phyloP scores from a whole-genome alignment of 2,113 vertebrate species.

The Progne subis region DNA sequence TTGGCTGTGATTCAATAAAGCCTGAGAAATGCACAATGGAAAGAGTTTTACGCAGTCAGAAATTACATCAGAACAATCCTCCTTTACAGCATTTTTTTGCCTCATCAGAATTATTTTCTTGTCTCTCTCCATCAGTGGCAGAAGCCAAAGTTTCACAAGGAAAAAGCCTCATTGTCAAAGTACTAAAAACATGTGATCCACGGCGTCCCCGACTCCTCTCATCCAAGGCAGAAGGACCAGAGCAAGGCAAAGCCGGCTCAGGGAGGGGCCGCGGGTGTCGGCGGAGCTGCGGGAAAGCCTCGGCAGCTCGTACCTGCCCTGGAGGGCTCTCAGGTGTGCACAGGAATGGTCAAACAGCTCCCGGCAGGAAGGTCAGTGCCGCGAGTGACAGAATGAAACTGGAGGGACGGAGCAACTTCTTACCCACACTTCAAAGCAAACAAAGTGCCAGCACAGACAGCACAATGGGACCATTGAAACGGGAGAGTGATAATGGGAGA shows the following conservation, averaged over 20 bases:
- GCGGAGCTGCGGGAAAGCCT: not conserved
- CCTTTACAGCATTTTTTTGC: slow-evolving; percentile 10
- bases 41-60: slow-evolving; percentile 24
- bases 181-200: accelerated
- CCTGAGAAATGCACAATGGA: slow-evolving; percentile 43
- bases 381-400: not conserved
- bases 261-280: not conserved
- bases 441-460: slow-evolving; percentile 7
- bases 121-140: not conserved
- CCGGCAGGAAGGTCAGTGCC: not conserved
- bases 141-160: not conserved
- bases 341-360: not conserved
- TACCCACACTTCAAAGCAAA: slow-evolving; percentile 51
- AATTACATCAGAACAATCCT: slow-evolving; percentile 3
- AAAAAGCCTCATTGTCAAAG: not conserved
- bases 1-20: slow-evolving; percentile 36
- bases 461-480: slow-evolving; percentile 66
- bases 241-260: not conserved
- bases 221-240: not conserved
- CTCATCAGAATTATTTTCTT: not conserved
- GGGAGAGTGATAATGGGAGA: slow-evolving; percentile 53
- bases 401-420: slow-evolving; percentile 36
- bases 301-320: not conserved
- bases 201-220: not conserved
- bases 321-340: not conserved